Conservation (phyloP, 2,888 invertebrate genomes). For the Campopleginae sp. region DNA sequence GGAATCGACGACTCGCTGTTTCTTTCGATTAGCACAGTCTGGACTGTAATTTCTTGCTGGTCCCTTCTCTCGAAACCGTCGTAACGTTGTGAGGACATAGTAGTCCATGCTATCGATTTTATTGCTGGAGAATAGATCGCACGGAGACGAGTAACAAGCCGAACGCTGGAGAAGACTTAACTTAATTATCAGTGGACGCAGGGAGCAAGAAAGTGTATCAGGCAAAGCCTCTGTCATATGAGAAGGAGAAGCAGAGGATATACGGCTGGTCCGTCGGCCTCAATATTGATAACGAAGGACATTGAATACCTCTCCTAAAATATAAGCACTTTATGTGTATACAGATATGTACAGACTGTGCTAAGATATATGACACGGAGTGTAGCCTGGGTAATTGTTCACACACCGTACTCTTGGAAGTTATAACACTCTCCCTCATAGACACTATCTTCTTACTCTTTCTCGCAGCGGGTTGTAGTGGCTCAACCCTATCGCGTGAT, state of each 20-base stretch:
- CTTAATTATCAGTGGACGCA: constrained; percentile 42
- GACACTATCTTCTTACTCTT: constrained; percentile 13
- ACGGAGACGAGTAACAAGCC: neutral
- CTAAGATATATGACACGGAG: neutral
- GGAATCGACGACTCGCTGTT: no score
- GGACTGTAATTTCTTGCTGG: no score
- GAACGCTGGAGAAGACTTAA: constrained; percentile 20
- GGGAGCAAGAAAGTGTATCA: constrained; percentile 40
- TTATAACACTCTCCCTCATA: constrained; percentile 25
- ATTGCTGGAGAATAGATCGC: constrained; percentile 8
- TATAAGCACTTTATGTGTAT: neutral
- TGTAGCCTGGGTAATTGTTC: neutral
- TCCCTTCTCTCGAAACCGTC: no score
- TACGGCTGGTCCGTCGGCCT: constrained; percentile 44
- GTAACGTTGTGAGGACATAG: neutral
- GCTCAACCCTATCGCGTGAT: constrained; percentile 23
- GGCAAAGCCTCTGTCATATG: constrained; percentile 15
- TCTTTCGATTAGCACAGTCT: no score
- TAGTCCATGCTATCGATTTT: constrained; percentile 56
- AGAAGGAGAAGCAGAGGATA: constrained; percentile 28
- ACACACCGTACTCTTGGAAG: constrained; percentile 36
- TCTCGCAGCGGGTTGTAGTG: constrained; percentile 3
- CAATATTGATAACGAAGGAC: constrained; percentile 63
- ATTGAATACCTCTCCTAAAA: constrained; percentile 49
- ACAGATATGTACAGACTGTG: neutral